These are phyloP conservation scores for Asteroscopus sphinx DNA, from an alignment of 2,888 invertebrate genomes.

Conservation along the genomic window DNA sequence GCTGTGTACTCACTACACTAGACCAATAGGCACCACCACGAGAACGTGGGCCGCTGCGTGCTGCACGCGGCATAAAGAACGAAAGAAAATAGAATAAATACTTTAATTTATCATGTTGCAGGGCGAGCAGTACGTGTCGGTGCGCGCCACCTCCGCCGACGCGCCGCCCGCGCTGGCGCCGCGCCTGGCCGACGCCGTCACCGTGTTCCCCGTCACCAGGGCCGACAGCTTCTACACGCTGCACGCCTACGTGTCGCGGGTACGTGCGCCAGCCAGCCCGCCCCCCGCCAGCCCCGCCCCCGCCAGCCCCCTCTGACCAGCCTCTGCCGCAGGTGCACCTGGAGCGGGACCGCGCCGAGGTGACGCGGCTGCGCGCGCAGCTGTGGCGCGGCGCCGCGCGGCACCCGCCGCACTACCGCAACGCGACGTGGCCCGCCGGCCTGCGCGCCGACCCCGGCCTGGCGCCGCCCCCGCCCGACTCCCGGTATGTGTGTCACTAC, in stretches of 20 bases:
- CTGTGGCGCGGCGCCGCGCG: constrained; percentile 64
- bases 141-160: constrained; percentile 14
- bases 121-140: constrained; percentile 26
- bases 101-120: constrained; percentile 1
- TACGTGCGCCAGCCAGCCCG: neutral
- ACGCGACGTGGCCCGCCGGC: constrained; percentile 94
- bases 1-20: too few species aligned
- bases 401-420: constrained; percentile 83
- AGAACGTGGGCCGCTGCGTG: too few species aligned
- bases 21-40: too few species aligned
- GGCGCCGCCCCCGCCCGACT: constrained; percentile 89
- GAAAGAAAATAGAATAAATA: too few species aligned
- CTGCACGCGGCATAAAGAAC: too few species aligned
- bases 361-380: constrained; percentile 55
- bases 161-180: constrained; percentile 64
- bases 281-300: too few species aligned
- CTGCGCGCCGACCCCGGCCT: constrained; percentile 87
- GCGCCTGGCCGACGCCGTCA: constrained; percentile 88
- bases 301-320: too few species aligned
- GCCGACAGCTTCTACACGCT: constrained; percentile 92
- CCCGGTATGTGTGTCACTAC: constrained; percentile 78
- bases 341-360: constrained; percentile 66
- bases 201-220: constrained; percentile 91
- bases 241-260: constrained; percentile 92
- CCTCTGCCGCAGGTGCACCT: constrained; percentile 86